phyloP scores from a whole-genome alignment of 2,797 vertebrate species.

The Enteromius radiatus region DNA sequence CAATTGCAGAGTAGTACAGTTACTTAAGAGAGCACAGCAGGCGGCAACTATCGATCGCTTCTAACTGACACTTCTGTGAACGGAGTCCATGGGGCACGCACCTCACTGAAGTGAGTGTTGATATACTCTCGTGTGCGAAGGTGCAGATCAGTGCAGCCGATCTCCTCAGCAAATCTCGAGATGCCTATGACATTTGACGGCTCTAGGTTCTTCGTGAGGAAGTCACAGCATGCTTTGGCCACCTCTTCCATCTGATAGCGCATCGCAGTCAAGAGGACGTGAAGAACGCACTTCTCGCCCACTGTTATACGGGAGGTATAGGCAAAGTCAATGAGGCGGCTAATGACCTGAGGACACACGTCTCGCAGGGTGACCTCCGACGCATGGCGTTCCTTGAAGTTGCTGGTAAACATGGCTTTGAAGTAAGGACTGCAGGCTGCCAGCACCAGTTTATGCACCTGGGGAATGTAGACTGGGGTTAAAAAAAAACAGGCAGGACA shows the following conservation, averaged over 20 bases:
- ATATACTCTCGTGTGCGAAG: constrained; percentile 78
- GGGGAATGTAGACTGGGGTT: constrained; percentile 23
- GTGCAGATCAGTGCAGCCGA: constrained; percentile 79
- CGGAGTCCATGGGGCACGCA: constrained; percentile 54
- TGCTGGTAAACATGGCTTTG: constrained; percentile 87
- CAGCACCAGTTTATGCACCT: constrained; percentile 84
- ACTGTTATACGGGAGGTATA: constrained; percentile 84
- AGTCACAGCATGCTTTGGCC: constrained; percentile 83
- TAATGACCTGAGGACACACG: constrained; percentile 81
- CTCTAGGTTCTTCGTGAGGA: constrained; percentile 81
- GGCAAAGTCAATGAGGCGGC: constrained; percentile 82
- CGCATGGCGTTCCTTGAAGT: constrained; percentile 79
- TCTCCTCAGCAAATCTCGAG: constrained; percentile 81
- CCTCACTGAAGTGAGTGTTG: constrained; percentile 86
- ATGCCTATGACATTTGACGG: constrained; percentile 85
- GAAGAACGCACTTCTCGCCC: constrained; percentile 82
- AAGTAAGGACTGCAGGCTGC: constrained; percentile 85
- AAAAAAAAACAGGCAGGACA: not conserved
- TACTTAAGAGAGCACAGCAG: constrained; percentile 20
- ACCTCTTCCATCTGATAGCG: constrained; percentile 86
- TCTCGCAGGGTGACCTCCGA: constrained; percentile 81
- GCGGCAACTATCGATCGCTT: constrained; percentile 28
- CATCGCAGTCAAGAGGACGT: constrained; percentile 82
- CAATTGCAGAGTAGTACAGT: constrained; percentile 21
- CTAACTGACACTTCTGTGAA: constrained; percentile 30